Base-by-base conservation (phyloP, 2,888 invertebrate species). In the Sarcophaga carnaria region DNA sequence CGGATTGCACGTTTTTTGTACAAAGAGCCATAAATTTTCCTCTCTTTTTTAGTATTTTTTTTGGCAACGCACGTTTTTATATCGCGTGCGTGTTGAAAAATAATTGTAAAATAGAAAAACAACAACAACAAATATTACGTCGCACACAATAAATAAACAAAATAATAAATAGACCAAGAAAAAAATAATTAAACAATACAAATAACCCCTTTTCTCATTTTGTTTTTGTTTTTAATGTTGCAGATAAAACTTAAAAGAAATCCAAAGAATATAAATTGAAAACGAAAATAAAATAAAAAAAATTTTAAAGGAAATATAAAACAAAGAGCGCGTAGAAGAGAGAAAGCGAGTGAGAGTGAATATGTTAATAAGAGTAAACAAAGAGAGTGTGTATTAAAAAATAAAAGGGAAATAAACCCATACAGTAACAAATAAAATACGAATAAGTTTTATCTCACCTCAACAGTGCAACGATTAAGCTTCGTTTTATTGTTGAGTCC, bases 71-170 rank as follows among this genome's bases (percentile, higher is more conserved):
- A 86, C 76, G 82, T 82, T 86, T 71, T 86, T 45, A 62, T 37
- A 71, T 86, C 85, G 82, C 79, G 82, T 82, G 82, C 79, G 66
- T 82, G 54, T 64, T 79, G 14, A 72, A 67, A 83, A 67, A 67
- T 74, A 62, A 20, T n/a, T 37, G 47, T 10, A 74, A 11, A 67
- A 62, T 17, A 69, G 17, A 47, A 22, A 49, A 64, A 37, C 60
- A 69, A 62, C 49, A 59, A 77, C 25, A 47, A 72, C 37, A 77
- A 66, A 17, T 66, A 54, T 54, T 22, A 72, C 60, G 20, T 67
- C 25, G 22, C 49, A 64, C 47, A 54, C 14, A 45, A 63, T 60
- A 54, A 54, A 75, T 75, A 45, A 8, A 69, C 25, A 14, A 47
- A 64, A 37, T 59, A 37, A 66, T 20, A 11, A 66, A 27, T 37